phyloP scores from a whole-genome alignment of 2,797 vertebrate species.

The Phyllotis vaccarum region DNA sequence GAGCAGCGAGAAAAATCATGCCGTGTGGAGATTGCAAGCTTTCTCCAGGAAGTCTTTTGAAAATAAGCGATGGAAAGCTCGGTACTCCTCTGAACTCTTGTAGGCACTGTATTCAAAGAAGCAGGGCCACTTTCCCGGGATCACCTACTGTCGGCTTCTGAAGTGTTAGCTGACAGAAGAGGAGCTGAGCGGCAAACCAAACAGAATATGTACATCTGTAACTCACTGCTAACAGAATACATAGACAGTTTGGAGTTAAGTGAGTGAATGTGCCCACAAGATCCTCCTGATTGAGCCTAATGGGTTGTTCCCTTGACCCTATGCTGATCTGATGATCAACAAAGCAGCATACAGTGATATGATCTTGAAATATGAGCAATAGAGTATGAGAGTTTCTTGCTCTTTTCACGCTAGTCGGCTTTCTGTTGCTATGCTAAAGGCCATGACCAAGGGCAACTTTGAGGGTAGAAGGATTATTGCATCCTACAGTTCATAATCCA shows the following conservation, averaged over 20 bases:
- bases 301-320: neutral
- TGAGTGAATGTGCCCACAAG: neutral
- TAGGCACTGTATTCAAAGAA: neutral
- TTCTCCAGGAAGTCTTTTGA: constrained; percentile 65
- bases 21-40: constrained; percentile 2
- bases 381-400: neutral
- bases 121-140: neutral
- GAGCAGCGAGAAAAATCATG: constrained; percentile 46
- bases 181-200: neutral
- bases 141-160: constrained; percentile 17
- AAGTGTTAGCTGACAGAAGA: neutral
- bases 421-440: neutral
- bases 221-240: neutral
- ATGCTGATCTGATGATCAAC: neutral
- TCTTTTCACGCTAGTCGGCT: neutral
- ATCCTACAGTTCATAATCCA: neutral
- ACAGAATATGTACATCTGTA: constrained; percentile 11
- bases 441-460: no score
- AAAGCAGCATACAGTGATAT: neutral
- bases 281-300: neutral
- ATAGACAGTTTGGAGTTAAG: neutral
- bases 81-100: neutral
- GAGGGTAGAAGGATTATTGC: neutral
- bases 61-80: constrained; percentile 44
- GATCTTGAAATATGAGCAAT: neutral